Percentiles rank a stretch among this genome's conserved stretches.
Evolutionary conservation across 1,140 invertebrate species (phyloP).

Genomic region (Gyrodactylus bullatarudis): DNA sequence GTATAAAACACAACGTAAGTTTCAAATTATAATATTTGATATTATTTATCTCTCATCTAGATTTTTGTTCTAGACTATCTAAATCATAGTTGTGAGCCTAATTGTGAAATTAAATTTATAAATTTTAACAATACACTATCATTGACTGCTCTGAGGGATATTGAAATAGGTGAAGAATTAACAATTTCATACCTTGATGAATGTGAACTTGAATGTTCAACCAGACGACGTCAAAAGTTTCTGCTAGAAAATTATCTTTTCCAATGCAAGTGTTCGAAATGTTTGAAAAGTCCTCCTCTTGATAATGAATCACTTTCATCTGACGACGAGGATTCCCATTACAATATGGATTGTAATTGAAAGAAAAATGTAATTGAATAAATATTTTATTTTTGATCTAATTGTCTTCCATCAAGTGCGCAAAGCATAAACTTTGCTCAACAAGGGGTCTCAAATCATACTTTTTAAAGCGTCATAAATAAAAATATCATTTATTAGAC

Average conservation of each 20-base stretch:
- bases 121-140: background rate
- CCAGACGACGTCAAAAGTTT: background rate
- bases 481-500: too few species aligned
- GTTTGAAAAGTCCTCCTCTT: background rate
- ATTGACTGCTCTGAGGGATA: background rate
- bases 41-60: too few species aligned
- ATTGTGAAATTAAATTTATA: constrained; percentile 3
- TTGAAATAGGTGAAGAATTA: background rate
- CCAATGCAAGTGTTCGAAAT: constrained; percentile 2
- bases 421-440: too few species aligned
- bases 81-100: background rate
- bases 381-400: too few species aligned
- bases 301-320: too few species aligned
- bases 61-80: background rate
- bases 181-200: constrained; percentile 3
- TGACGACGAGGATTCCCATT: too few species aligned
- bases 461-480: too few species aligned
- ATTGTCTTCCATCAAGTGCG: too few species aligned
- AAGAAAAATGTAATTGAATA: too few species aligned
- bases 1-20: background rate
- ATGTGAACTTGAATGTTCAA: background rate
- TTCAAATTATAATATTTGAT: background rate
- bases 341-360: too few species aligned
- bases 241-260: constrained; percentile 1
- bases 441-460: too few species aligned